Evolutionary conservation across 2,113 vertebrate species (phyloP).

Genomic region (Verasper variegatus): DNA sequence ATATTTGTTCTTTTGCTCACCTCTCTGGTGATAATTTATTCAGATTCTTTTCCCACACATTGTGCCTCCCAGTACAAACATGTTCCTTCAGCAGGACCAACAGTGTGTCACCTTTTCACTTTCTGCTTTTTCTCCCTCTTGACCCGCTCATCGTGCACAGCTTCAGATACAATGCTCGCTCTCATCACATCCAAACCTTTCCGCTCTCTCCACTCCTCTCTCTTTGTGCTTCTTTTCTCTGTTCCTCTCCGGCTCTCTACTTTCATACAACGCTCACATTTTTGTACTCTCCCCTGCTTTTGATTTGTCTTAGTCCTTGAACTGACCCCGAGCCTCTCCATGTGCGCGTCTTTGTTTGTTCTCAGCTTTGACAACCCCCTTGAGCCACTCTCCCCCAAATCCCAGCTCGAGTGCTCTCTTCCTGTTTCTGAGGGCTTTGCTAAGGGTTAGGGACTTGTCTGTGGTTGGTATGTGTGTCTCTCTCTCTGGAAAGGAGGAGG

Average conservation of each 20-base stretch:
- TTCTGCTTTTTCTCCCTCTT: slow-evolving; percentile 47
- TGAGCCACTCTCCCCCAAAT: slow-evolving; percentile 55
- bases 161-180: slow-evolving; percentile 63
- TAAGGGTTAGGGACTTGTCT: slow-evolving; percentile 41
- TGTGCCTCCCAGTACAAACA: slow-evolving; percentile 46
- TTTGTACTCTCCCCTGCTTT: slow-evolving; percentile 45
- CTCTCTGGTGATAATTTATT: slow-evolving; percentile 28
- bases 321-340: slow-evolving; percentile 47
- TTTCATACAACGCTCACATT: slow-evolving; percentile 38
- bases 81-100: slow-evolving; percentile 33
- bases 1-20: slow-evolving; percentile 3
- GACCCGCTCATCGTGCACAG: slow-evolving; percentile 42
- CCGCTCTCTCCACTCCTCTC: slow-evolving; percentile 40
- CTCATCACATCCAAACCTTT: slow-evolving; percentile 62
- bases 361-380: slow-evolving; percentile 60
- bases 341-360: slow-evolving; percentile 47
- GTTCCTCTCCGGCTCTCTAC: slow-evolving; percentile 31
- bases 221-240: slow-evolving; percentile 13
- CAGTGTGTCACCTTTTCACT: slow-evolving; percentile 54
- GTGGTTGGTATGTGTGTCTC: slow-evolving; percentile 39
- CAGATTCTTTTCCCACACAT: slow-evolving; percentile 55
- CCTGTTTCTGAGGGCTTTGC: slow-evolving; percentile 55
- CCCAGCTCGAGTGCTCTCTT: slow-evolving; percentile 61
- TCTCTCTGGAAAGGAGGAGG: too few relatives aligned
- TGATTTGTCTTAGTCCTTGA: slow-evolving; percentile 55